Evolutionary conservation across 2,888 invertebrate species (phyloP).

Genomic region (Neoaliturus tenellus): DNA sequence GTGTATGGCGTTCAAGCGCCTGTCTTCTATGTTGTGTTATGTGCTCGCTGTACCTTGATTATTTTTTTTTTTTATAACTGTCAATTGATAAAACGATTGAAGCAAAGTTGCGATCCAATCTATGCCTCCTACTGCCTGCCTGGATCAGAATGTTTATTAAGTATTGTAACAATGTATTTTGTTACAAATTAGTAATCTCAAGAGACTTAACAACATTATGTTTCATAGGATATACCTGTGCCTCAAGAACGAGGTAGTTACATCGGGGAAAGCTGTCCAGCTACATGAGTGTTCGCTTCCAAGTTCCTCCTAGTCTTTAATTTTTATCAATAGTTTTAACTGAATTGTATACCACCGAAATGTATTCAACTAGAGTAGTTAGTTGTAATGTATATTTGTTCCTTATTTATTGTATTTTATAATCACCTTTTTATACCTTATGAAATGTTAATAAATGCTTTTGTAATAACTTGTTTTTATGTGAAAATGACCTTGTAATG

Average conservation of each 20-base stretch:
- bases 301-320: conserved; percentile 21
- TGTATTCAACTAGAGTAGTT: conserved; percentile 13
- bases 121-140: too few species aligned
- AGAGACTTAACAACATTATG: neutral
- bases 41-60: too few species aligned
- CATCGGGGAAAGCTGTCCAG: conserved; percentile 38
- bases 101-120: too few species aligned
- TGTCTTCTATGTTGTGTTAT: too few species aligned
- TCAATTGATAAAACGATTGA: too few species aligned
- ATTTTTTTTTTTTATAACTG: too few species aligned
- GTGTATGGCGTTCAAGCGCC: too few species aligned
- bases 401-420: conserved; percentile 5
- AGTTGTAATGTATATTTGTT: conserved; percentile 18
- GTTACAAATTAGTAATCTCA: too few species aligned
- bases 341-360: neutral
- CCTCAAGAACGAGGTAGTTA: conserved; percentile 41
- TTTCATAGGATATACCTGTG: conserved; percentile 38
- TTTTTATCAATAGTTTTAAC: conserved; percentile 7
- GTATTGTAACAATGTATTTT: too few species aligned
- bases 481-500: too few species aligned
- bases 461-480: neutral
- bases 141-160: too few species aligned
- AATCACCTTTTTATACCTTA: conserved; percentile 17
- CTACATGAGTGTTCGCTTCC: conserved; percentile 33
- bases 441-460: conserved; percentile 9